A percentile compares a stretch with the other conserved stretches of the same genome.
Conservation (phyloP, 2,888 invertebrate genomes). For the Eulithis prunata region DNA sequence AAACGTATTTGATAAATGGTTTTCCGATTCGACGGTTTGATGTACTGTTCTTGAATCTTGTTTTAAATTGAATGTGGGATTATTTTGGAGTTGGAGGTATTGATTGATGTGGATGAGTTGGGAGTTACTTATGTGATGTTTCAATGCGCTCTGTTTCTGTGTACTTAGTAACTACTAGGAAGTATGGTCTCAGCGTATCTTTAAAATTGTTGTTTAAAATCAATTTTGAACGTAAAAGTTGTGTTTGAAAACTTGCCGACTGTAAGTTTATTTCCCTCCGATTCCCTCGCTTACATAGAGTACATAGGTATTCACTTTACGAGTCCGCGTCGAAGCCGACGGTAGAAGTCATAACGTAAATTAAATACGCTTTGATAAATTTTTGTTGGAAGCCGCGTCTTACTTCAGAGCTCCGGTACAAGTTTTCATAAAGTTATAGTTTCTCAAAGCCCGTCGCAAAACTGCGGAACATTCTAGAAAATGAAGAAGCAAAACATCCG, state of each 20-base stretch:
- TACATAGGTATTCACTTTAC: slow-evolving; percentile 22
- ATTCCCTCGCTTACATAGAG: background rate
- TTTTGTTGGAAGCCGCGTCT: slow-evolving; percentile 79
- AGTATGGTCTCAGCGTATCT: no score
- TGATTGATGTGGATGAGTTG: slow-evolving; percentile 29
- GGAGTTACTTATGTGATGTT: background rate
- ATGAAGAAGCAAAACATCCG: slow-evolving; percentile 79
- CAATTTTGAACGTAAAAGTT: background rate
- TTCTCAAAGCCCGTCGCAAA: slow-evolving; percentile 81
- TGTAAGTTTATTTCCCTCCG: slow-evolving; percentile 4
- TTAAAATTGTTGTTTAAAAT: no score
- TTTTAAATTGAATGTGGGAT: slow-evolving; percentile 38
- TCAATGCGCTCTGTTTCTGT: background rate
- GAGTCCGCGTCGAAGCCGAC: slow-evolving; percentile 42
- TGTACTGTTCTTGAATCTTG: slow-evolving; percentile 42
- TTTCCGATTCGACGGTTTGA: slow-evolving; percentile 56
- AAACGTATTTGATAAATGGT: slow-evolving; percentile 72
- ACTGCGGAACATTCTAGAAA: slow-evolving; percentile 79
- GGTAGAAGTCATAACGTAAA: slow-evolving; percentile 79
- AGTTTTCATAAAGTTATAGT: slow-evolving; percentile 83
- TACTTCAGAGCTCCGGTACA: slow-evolving; percentile 73
- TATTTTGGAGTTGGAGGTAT: slow-evolving; percentile 21
- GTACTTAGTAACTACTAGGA: background rate
- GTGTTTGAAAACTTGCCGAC: background rate
- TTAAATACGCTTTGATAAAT: slow-evolving; percentile 83